phyloP scores from a whole-genome alignment of 1,140 invertebrate genomes.

The Phymastichus coffea region DNA sequence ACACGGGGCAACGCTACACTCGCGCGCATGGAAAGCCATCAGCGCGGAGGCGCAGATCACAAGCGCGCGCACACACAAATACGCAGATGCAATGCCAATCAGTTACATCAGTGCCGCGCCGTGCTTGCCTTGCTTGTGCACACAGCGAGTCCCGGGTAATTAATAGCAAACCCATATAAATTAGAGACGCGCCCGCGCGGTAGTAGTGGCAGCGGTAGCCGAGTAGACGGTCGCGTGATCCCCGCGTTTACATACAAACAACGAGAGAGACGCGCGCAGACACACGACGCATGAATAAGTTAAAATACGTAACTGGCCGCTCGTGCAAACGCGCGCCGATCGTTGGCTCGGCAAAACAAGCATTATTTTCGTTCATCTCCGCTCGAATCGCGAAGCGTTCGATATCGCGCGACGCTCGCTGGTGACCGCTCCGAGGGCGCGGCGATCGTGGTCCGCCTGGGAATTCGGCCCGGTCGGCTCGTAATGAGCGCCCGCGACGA shows the following conservation, averaged over 20 bases:
- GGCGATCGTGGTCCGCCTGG: no score
- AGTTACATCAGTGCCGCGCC: not conserved
- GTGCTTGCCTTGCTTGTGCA: conserved; percentile 11
- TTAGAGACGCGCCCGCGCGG: conserved; percentile 41
- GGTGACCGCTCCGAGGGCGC: no score
- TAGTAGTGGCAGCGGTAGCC: no score
- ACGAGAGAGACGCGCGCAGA: not conserved
- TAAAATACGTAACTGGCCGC: conserved; percentile 6
- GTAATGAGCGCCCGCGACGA: no score
- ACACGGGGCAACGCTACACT: no score
- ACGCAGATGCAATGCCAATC: not conserved
- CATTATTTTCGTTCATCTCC: not conserved
- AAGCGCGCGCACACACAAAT: not conserved
- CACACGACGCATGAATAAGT: conserved; percentile 9
- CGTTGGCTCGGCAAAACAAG: not conserved
- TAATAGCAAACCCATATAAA: conserved; percentile 58
- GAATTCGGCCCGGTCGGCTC: no score
- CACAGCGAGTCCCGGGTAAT: conserved; percentile 45
- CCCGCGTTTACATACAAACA: conserved; percentile 15
- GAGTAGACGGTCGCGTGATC: no score
- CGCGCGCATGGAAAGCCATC: no score
- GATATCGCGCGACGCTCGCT: no score
- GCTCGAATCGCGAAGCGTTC: no score
- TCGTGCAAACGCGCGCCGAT: not conserved
- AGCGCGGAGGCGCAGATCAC: no score